Conservation (phyloP, 2,113 vertebrate species). For the Drymodes brunneopygia region DNA sequence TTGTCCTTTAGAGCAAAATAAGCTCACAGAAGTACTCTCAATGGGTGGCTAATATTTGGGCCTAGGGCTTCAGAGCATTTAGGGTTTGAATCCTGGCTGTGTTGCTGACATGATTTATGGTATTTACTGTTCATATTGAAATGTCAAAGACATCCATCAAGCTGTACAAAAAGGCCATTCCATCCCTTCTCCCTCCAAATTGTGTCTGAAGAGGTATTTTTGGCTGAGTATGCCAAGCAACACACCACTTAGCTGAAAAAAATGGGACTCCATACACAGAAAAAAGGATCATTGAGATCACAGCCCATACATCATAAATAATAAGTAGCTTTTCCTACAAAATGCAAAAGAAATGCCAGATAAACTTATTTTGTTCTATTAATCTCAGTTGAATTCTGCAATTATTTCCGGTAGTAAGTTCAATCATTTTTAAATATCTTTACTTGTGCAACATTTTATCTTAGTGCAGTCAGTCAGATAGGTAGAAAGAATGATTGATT, state of each 20-base stretch:
- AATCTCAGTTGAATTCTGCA: not conserved
- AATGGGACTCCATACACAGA: not conserved
- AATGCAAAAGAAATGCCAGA: not conserved
- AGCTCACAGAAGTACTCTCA: not conserved
- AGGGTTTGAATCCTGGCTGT: not conserved
- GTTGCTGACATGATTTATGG: slow-evolving; percentile 5
- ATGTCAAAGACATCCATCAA: not conserved
- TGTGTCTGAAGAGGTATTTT: not conserved
- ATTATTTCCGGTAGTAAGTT: not conserved
- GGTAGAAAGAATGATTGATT: not conserved
- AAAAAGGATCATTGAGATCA: not conserved
- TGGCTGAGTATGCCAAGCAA: not conserved
- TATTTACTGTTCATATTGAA: not conserved
- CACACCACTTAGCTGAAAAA: not conserved
- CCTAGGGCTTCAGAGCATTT: not conserved
- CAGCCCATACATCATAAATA: not conserved
- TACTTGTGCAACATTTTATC: not conserved
- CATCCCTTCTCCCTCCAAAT: not conserved
- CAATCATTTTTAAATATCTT: not conserved
- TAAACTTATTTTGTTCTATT: not conserved
- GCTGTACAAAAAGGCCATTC: not conserved
- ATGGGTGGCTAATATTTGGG: not conserved
- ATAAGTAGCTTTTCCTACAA: not conserved
- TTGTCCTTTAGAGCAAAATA: not conserved
- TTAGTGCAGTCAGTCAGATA: not conserved